Percentiles rank a stretch among this genome's conserved stretches.
Conservation (phyloP, 2,888 invertebrate genomes). For the Orgyia antiqua region DNA sequence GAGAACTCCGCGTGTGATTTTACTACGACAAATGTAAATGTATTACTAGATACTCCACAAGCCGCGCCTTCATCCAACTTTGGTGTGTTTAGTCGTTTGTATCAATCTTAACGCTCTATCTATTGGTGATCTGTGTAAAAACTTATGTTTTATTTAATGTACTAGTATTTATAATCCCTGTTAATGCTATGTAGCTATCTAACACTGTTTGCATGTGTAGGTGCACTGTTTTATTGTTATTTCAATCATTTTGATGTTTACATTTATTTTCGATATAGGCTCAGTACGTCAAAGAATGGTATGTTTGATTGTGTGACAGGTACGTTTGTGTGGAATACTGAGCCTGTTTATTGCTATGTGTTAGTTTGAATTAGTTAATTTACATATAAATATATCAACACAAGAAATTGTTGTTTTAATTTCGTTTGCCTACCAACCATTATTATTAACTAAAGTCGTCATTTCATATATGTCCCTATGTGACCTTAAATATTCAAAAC, state of each 20-base stretch:
- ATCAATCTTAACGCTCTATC: too few species aligned
- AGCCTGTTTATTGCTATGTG: slow-evolving; percentile 61
- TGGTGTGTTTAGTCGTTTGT: too few species aligned
- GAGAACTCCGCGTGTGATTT: too few species aligned
- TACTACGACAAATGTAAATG: too few species aligned
- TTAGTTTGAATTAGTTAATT: slow-evolving; percentile 61
- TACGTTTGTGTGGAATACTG: slow-evolving; percentile 47
- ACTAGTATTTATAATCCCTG: too few species aligned
- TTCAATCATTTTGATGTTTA: slow-evolving; percentile 58
- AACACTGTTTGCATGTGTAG: slow-evolving; percentile 58
- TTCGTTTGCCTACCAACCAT: slow-evolving; percentile 22
- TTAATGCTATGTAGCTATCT: too few species aligned
- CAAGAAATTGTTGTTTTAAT: slow-evolving; percentile 21
- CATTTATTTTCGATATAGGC: slow-evolving; percentile 54
- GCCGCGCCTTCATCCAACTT: too few species aligned
- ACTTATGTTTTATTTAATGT: slow-evolving; percentile 29
- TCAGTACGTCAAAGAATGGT: slow-evolving; percentile 45
- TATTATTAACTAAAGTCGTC: too few species aligned
- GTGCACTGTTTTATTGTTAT: slow-evolving; percentile 59
- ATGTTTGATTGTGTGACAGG: slow-evolving; percentile 42
- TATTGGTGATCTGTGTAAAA: too few species aligned
- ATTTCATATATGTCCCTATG: too few species aligned
- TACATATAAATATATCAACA: slow-evolving; percentile 60
- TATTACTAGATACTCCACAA: too few species aligned
- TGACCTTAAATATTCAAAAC: too few species aligned